Conservation (phyloP, 2,797 vertebrate species). For the Gorsachius magnificus region DNA sequence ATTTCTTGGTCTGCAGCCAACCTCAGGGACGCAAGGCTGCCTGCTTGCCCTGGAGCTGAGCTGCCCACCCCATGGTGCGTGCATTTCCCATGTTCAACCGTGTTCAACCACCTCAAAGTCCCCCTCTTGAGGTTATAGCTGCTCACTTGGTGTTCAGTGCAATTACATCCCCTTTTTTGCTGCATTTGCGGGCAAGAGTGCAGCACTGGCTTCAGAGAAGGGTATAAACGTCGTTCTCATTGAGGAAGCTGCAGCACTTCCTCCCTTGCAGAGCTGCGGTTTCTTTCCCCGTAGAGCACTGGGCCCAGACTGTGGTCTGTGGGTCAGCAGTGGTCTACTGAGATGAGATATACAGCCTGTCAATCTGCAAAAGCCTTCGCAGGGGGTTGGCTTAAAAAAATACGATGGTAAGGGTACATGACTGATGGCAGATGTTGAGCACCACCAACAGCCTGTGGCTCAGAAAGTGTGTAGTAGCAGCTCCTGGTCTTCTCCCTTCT, state of each 20-base stretch:
- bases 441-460: fast-evolving
- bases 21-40: neutral
- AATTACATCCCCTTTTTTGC: neutral
- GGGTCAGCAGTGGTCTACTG: neutral
- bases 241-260: neutral
- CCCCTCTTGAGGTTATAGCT: neutral
- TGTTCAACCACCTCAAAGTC: neutral
- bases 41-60: neutral
- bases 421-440: neutral
- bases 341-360: fast-evolving
- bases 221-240: fast-evolving
- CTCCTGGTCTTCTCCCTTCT: neutral
- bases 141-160: neutral
- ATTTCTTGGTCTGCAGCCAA: neutral
- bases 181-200: fast-evolving
- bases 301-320: neutral
- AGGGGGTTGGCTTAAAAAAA: neutral
- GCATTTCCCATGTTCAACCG: neutral
- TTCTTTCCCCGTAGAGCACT: neutral
- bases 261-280: neutral
- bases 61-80: neutral
- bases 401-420: fast-evolving
- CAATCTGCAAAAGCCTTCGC: neutral
- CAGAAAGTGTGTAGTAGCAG: neutral
- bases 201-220: neutral